Conservation (phyloP, 2,113 vertebrate genomes). For the Sander vitreus region DNA sequence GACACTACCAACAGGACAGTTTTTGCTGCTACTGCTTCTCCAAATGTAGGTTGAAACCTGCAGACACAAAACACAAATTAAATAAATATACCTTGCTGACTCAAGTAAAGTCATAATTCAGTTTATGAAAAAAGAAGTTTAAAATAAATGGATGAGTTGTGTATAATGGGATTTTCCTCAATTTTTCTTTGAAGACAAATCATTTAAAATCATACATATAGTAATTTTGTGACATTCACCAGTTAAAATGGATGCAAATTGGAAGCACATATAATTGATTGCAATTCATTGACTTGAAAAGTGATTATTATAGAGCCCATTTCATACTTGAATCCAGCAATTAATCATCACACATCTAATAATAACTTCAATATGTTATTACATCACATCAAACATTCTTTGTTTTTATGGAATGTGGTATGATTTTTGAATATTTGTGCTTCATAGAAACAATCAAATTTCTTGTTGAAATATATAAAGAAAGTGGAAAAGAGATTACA, state of each 20-base stretch:
- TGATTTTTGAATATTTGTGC: not conserved
- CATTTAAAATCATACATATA: not conserved
- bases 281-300: not conserved
- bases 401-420: not conserved
- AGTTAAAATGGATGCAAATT: not conserved
- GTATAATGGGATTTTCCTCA: not conserved
- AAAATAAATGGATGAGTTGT: not conserved
- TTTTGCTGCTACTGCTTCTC: too few species aligned
- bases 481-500: not conserved
- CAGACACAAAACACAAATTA: not conserved
- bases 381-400: not conserved
- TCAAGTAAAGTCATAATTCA: not conserved
- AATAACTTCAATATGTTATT: not conserved
- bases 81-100: not conserved
- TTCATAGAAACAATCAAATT: not conserved
- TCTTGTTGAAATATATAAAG: not conserved
- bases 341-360: not conserved
- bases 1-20: too few species aligned
- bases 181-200: not conserved
- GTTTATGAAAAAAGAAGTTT: not conserved
- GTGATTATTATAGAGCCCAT: not conserved
- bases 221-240: not conserved
- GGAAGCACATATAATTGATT: too few species aligned
- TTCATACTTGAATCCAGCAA: not conserved
- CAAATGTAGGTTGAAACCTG: conserved; percentile 25